phyloP scores from a whole-genome alignment of 37 sponge, comb jelly and placozoan species.

The Amphimedon queenslandica region DNA sequence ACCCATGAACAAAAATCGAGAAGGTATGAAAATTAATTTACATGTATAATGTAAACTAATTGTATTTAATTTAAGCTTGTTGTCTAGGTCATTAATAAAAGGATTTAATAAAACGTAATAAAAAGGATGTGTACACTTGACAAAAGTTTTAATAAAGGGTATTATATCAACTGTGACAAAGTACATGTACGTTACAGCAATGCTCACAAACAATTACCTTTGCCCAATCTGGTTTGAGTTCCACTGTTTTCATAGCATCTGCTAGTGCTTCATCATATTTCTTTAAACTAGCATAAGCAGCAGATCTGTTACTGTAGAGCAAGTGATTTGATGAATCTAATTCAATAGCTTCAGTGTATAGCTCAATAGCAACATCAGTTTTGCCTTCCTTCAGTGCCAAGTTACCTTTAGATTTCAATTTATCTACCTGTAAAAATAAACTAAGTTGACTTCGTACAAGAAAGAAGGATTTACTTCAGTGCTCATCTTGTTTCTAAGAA shows the following conservation, averaged over 20 bases:
- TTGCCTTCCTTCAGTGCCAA: constrained; percentile 39
- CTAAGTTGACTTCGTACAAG: not conserved
- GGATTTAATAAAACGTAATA: no score
- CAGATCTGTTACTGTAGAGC: constrained; percentile 75
- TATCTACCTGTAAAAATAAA: constrained; percentile 27
- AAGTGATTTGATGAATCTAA: constrained; percentile 61
- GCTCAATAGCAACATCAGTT: constrained; percentile 38
- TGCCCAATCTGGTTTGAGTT: constrained; percentile 63
- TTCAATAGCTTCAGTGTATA: constrained; percentile 61
- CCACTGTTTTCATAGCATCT: constrained; percentile 55
- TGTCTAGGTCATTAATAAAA: no score
- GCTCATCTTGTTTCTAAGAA: no score
- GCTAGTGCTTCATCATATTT: constrained; percentile 42
- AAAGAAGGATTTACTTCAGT: no score
- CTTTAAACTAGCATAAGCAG: constrained; percentile 54
- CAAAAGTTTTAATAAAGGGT: no score
- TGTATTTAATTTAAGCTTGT: no score
- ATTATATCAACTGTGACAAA: no score
- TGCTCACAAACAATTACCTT: constrained; percentile 42
- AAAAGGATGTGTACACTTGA: no score
- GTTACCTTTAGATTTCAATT: constrained; percentile 61
- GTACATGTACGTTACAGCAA: not conserved
- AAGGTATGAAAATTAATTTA: no score
- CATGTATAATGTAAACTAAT: no score
- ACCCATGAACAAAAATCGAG: no score